phyloP scores from a whole-genome alignment of 2,113 vertebrate species.

The Piaya cayana region DNA sequence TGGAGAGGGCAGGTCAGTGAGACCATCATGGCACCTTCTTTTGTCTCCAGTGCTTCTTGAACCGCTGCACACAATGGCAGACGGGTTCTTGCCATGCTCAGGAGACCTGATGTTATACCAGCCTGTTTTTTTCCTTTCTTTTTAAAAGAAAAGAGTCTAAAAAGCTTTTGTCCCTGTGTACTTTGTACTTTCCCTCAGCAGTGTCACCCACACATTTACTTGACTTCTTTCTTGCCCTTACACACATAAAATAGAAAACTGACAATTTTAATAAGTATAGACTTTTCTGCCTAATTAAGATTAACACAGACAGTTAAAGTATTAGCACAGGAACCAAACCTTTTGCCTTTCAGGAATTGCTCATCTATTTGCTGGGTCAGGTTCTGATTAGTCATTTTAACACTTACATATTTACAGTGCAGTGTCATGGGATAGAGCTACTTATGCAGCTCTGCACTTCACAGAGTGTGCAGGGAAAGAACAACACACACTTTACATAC shows the following conservation, averaged over 20 bases:
- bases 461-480: background rate
- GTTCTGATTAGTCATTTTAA: background rate
- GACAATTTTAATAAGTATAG: background rate
- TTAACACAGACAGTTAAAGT: background rate
- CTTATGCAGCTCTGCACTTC: background rate
- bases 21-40: background rate
- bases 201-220: background rate
- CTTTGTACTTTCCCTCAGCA: background rate
- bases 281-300: constrained; percentile 17
- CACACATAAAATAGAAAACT: background rate
- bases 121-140: background rate
- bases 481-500: too few species aligned
- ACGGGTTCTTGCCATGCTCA: background rate
- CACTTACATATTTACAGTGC: background rate
- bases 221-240: background rate
- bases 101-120: background rate
- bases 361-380: background rate
- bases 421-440: background rate
- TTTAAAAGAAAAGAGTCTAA: background rate
- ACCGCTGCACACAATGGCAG: rapidly evolving
- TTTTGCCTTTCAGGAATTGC: background rate
- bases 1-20: background rate
- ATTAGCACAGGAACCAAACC: constrained; percentile 1
- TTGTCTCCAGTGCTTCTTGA: background rate
- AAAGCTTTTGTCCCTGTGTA: background rate